Evolutionary conservation across 2,888 invertebrate genomes (phyloP).

Genomic region (Drosophila neoperkinsi): DNA sequence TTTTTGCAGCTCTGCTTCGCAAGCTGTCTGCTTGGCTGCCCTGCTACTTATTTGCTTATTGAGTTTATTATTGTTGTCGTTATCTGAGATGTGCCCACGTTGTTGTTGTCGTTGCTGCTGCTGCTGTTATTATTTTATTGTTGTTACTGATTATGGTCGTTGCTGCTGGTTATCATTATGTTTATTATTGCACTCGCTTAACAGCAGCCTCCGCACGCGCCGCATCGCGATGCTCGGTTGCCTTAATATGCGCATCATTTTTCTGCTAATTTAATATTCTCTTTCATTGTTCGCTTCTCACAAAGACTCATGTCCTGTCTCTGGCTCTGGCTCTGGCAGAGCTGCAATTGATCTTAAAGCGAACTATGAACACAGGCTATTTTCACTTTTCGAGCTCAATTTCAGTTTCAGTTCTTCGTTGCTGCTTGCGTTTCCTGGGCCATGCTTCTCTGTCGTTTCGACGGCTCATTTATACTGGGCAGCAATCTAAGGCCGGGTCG

Average conservation of each 20-base stretch:
- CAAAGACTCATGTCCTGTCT: slow-evolving; percentile 23
- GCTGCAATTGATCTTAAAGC: slow-evolving; percentile 48
- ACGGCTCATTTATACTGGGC: slow-evolving; percentile 62
- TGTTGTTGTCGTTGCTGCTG: slow-evolving; percentile 10
- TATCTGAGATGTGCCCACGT: slow-evolving; percentile 41
- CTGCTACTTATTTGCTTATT: slow-evolving; percentile 70
- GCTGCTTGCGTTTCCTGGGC: slow-evolving; percentile 50
- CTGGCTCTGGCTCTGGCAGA: slow-evolving; percentile 6
- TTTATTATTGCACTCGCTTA: slow-evolving; percentile 61
- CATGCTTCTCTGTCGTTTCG: slow-evolving; percentile 68
- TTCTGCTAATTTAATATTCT: slow-evolving; percentile 57
- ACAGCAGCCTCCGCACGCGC: slow-evolving; percentile 5
- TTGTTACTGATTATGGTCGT: slow-evolving; percentile 32
- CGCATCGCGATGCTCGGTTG: not conserved
- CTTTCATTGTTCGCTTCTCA: slow-evolving; percentile 32
- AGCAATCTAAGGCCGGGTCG: slow-evolving; percentile 32
- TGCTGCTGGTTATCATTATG: slow-evolving; percentile 67
- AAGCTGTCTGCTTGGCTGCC: not conserved
- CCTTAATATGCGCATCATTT: slow-evolving; percentile 53
- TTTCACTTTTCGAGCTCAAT: slow-evolving; percentile 3
- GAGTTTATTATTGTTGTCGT: slow-evolving; percentile 70
- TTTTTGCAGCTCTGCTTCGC: not conserved
- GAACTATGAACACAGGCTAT: slow-evolving; percentile 1
- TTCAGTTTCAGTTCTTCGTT: slow-evolving; percentile 15
- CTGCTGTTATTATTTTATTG: slow-evolving; percentile 10